A percentile compares a stretch with the other conserved stretches of the same genome.
Conservation (phyloP, 1,140 invertebrate genomes). For the Phymastichus coffea region DNA sequence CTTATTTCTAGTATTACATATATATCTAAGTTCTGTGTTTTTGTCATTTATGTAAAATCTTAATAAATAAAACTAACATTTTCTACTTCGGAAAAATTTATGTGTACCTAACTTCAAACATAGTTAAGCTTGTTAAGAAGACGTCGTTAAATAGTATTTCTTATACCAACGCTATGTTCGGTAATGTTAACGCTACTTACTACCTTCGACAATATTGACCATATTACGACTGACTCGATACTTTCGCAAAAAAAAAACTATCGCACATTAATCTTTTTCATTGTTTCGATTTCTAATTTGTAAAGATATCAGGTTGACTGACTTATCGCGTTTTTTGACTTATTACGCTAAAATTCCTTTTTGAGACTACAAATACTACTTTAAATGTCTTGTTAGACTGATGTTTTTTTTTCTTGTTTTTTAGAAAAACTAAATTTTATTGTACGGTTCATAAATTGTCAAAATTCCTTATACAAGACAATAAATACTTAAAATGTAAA, state of each 20-base stretch:
- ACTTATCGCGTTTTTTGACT: neutral
- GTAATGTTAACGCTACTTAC: constrained; percentile 10
- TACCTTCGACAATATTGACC: constrained; percentile 1
- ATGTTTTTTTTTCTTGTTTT: too few relatives aligned
- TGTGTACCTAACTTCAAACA: neutral
- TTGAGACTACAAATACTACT: too few relatives aligned
- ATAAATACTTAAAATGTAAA: neutral
- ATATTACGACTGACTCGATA: neutral
- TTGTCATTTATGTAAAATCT: too few relatives aligned
- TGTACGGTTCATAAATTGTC: neutral
- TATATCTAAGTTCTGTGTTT: neutral
- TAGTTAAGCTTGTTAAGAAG: constrained; percentile 16
- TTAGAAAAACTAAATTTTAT: neutral
- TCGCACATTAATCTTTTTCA: constrained; percentile 7
- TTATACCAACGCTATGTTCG: constrained; percentile 14
- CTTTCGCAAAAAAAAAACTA: constrained; percentile 16
- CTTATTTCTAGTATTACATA: neutral
- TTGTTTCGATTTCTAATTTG: neutral
- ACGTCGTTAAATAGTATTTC: constrained; percentile 1
- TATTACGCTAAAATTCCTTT: neutral
- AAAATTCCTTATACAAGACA: neutral
- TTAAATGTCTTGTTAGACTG: too few relatives aligned
- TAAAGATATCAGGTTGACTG: constrained; percentile 1
- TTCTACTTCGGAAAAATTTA: neutral
- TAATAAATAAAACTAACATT: constrained; percentile 1